Evolutionary conservation across 2,888 invertebrate species (phyloP), one percentile per base, ranked within the genome.

Genomic region (Melikaiella ostensackeni): DNA sequence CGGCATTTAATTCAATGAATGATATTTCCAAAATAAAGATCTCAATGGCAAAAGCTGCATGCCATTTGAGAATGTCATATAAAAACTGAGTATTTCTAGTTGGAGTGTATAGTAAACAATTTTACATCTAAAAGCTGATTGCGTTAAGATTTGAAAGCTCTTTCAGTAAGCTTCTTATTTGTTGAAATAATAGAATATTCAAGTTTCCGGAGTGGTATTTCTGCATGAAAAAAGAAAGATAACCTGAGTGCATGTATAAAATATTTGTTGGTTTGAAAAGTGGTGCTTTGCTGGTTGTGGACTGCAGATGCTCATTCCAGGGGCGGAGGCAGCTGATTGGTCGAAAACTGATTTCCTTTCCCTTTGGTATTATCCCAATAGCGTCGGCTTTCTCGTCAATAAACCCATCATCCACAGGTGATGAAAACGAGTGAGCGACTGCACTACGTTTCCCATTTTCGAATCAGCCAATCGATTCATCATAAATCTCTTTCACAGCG

Each of bases 361-460:
- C 70, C 30, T 70, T 33, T 74, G 55, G 75, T 27, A 77, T 75
- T 73, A 63, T 57, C 63, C 50, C 64, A 62, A 42, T 27, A 57
- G 21, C 64, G 74, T 21, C 46, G 38, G 63, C 46, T 78, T 77
- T 80, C 80, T 80, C 82, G 81, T 77, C 83, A 77, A 80, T 83
- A 83, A 86, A 77, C 35, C 78, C 77, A 86, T 85, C 85, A 84
- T 80, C 82, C 80, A 77, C 84, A 82, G 82, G 80, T 83, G 84
- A 86, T 86, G 86, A 86, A 81, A 86, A 82, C 81, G 80, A 76
- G 76, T 73, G 74, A 24, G 81, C 75, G 75, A 80, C 59, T 62
- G 76, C 21, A 27, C 46, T 46, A 21, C 30, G n/a, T 50, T 33
- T 27, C 21, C n/a, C 30, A 66, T 50, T 70, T 70, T 70, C 70